phyloP scores from a whole-genome alignment of 2,113 vertebrate genomes.

The Podocnemis expansa region DNA sequence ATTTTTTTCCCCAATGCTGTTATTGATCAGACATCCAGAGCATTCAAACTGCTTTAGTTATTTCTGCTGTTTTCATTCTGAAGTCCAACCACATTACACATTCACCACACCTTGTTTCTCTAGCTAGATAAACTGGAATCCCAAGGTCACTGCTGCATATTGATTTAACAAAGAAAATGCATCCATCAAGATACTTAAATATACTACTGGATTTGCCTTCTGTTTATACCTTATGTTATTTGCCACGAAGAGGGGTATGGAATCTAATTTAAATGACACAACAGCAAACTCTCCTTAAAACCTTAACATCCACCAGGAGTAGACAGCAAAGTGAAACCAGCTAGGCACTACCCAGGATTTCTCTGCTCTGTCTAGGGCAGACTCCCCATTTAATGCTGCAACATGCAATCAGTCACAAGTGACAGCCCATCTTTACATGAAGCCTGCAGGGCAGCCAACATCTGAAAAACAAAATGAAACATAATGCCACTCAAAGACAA shows the following conservation, averaged over 20 bases:
- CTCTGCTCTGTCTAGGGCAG: background rate
- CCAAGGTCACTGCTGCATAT: slow-evolving; percentile 57
- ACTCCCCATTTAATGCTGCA: background rate
- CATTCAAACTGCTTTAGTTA: background rate
- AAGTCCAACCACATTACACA: slow-evolving; percentile 10
- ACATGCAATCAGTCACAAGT: background rate
- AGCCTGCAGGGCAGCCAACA: background rate
- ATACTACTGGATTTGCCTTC: slow-evolving; percentile 27
- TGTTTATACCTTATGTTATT: slow-evolving; percentile 53
- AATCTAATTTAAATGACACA: slow-evolving; percentile 39
- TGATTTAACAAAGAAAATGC: slow-evolving; percentile 32
- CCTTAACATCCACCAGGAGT: background rate
- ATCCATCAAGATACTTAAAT: slow-evolving; percentile 43
- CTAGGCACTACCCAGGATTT: background rate
- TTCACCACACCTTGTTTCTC: slow-evolving; percentile 54
- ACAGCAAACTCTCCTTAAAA: slow-evolving; percentile 10
- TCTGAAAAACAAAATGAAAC: background rate
- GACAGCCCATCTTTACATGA: background rate
- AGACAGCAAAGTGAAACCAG: background rate
- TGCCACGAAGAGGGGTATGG: slow-evolving; percentile 46
- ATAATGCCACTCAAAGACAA: background rate
- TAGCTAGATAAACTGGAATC: slow-evolving; percentile 51
- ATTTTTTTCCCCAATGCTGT: background rate
- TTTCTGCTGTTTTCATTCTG: background rate
- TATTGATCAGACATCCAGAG: background rate